A percentile compares a stretch with the other conserved stretches of the same genome.
Conservation (phyloP, 2,113 vertebrate genomes). For the Pedionomus torquatus region DNA sequence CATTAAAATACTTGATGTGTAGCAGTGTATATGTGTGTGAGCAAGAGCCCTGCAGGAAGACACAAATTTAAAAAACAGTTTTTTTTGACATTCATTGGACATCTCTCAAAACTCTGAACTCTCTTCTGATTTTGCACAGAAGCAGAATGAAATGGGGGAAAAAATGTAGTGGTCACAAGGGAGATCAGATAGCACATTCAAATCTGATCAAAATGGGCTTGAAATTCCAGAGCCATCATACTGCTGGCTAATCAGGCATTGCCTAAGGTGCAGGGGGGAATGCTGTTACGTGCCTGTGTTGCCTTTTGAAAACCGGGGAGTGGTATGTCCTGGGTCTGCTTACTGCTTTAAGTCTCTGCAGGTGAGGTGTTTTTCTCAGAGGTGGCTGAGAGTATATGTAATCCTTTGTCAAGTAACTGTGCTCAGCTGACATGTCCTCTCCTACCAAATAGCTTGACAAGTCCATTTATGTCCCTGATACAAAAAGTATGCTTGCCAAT, state of each 20-base stretch:
- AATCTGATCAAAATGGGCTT: not conserved
- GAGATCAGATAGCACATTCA: not conserved
- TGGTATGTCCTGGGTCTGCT: not conserved
- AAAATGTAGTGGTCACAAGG: not conserved
- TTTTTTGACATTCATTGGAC: not conserved
- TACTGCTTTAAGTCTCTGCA: not conserved
- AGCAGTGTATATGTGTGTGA: not conserved
- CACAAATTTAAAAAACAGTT: not conserved
- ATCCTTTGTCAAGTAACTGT: not conserved
- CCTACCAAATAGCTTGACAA: not conserved
- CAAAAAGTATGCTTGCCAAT: not conserved
- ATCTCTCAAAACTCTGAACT: not conserved
- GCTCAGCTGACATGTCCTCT: not conserved
- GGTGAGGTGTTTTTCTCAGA: not conserved
- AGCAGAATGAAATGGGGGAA: not conserved
- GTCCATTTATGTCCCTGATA: not conserved
- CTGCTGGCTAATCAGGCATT: not conserved
- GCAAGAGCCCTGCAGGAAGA: not conserved
- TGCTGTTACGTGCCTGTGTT: not conserved
- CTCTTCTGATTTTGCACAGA: not conserved
- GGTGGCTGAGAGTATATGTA: not conserved
- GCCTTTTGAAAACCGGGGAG: not conserved
- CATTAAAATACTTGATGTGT: not conserved
- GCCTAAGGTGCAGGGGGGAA: not conserved
- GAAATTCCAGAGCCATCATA: not conserved